phyloP scores from a whole-genome alignment of 2,113 vertebrate genomes.

The Xerus inauris region DNA sequence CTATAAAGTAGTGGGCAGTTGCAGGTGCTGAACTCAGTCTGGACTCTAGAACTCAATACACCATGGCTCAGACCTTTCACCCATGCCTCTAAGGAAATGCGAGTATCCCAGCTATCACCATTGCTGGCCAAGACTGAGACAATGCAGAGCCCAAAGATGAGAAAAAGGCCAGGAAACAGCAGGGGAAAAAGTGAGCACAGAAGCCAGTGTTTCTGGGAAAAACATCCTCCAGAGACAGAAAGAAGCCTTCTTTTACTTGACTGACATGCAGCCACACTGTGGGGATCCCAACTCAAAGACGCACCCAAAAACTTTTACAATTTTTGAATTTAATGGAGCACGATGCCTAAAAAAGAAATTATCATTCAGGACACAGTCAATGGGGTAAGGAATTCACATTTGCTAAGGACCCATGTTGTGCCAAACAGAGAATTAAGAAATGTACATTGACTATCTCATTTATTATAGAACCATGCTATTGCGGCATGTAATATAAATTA shows the following conservation, averaged over 20 bases:
- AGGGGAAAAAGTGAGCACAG: neutral
- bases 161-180: neutral
- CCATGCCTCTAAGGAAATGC: neutral
- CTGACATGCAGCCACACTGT: neutral
- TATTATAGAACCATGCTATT: neutral
- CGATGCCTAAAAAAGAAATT: neutral
- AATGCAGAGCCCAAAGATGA: neutral
- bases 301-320: conserved; percentile 19
- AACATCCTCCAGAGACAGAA: neutral
- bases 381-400: neutral
- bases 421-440: conserved; percentile 18
- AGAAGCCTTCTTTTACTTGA: neutral
- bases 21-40: neutral
- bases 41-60: neutral
- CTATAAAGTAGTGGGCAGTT: neutral
- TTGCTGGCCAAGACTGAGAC: neutral
- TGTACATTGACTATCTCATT: neutral
- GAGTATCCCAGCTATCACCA: neutral
- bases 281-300: neutral
- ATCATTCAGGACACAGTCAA: neutral
- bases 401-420: neutral
- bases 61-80: neutral
- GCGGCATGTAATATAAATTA: neutral
- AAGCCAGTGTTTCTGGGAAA: conserved; percentile 15
- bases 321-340: neutral